Evolutionary conservation across 2,888 invertebrate species (phyloP).

Genomic region (Tachystola acroxantha): DNA sequence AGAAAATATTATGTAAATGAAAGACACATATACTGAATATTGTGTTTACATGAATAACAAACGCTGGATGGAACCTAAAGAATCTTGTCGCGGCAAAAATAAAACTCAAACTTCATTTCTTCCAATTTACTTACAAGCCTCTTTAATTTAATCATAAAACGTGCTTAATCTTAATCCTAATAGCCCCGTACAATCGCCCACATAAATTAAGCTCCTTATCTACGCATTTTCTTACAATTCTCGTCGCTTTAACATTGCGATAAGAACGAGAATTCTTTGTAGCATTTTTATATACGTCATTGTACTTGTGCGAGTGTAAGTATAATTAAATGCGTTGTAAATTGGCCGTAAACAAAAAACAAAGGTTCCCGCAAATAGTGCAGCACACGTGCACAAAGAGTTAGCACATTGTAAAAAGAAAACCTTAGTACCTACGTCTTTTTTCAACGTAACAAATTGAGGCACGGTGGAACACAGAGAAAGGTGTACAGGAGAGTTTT

Average conservation of each 20-base stretch:
- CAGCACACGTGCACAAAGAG: constrained; percentile 1
- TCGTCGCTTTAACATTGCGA: not conserved
- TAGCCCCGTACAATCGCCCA: not conserved
- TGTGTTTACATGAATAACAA: too few species aligned
- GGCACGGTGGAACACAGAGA: too few species aligned
- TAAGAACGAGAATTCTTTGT: not conserved
- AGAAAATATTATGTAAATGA: too few species aligned
- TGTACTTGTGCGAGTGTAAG: not conserved
- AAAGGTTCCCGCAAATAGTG: constrained; percentile 1
- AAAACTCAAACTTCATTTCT: not conserved
- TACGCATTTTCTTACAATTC: too few species aligned
- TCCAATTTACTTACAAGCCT: not conserved
- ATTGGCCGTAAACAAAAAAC: constrained; percentile 1
- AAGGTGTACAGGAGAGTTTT: too few species aligned
- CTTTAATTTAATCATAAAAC: constrained; percentile 2
- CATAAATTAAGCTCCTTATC: not conserved
- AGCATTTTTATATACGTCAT: not conserved
- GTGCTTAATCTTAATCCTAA: constrained; percentile 1
- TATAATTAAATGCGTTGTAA: constrained; percentile 2
- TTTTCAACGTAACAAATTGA: constrained; percentile 1
- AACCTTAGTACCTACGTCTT: not conserved
- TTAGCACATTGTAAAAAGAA: constrained; percentile 1
- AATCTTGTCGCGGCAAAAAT: too few species aligned
- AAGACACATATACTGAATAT: too few species aligned
- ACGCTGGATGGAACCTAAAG: too few species aligned